Base-by-base conservation (phyloP, 1,140 invertebrate genomes). In the Anthonomus grandis region DNA sequence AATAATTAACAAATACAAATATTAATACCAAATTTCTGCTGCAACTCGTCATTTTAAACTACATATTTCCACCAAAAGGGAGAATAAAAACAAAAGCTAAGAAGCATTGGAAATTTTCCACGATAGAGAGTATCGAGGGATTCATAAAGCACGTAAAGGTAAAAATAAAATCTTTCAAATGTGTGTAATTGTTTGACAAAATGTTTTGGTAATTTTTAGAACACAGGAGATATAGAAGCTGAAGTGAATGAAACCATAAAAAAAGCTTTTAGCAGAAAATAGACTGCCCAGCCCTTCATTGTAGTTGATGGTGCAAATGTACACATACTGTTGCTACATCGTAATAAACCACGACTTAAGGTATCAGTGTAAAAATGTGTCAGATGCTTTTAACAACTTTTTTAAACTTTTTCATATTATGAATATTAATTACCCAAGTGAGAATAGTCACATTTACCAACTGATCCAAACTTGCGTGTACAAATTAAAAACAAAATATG, bases 371-470 rank as follows among this genome's bases (percentile, higher is more conserved):
- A 22, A 47, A n/a, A 13, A 22, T 2, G 44, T 47, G 8, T 38
- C 5, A 4, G 37, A 38, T n/a, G 37, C 37, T 4, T 38, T 50
- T 50, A 36, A 50, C 21, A 1, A 38, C 9, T 8, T 22, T 37
- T 50, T 50, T 50, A 50, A 50, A 50, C 10, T 21, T 1, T 50
- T 18, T 21, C 48, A 50, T 50, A 15, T 12, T 1, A 3, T 50
- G 18, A 37, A 37, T 22, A 21, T 38, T 1, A 23, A 38, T 3
- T 50, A 50, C 24, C 48, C 48, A 19, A 2, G 2, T 2, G 2
- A 38, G 15, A 23, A n/a, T 19, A 4, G 19, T 4, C 31, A 50
- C 23, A 37, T 50, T 6, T 50, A 21, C 21, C 19, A 38, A 38
- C 23, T 50, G 13, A 50, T 50, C 22, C 48, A 50, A 37, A 37